Evolutionary conservation across 2,888 invertebrate genomes (phyloP).

Genomic region (Drosophila formosana): DNA sequence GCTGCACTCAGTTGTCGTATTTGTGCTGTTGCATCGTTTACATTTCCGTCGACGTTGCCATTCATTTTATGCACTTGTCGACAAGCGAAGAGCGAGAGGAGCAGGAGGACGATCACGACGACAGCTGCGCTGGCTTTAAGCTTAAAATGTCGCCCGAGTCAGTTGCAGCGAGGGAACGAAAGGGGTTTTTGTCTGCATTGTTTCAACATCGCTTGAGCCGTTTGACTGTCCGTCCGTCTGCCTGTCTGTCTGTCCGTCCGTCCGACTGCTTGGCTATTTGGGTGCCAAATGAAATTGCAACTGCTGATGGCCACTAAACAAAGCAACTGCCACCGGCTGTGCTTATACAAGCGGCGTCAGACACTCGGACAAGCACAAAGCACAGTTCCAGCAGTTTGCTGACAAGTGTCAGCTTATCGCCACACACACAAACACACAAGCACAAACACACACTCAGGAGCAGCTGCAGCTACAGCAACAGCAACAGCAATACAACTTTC

Average conservation of each 20-base stretch:
- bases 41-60: constrained; percentile 2
- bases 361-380: constrained; percentile 28
- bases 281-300: constrained; percentile 35
- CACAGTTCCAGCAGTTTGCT: constrained; percentile 6
- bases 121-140: constrained; percentile 3
- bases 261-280: neutral
- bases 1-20: neutral
- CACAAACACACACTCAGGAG: no score
- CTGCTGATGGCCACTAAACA: constrained; percentile 16
- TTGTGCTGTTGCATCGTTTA: constrained; percentile 3
- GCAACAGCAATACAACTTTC: neutral
- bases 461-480: neutral
- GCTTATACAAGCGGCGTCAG: neutral
- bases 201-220: neutral
- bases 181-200: neutral
- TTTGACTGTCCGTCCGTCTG: neutral
- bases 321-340: constrained; percentile 18
- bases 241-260: neutral
- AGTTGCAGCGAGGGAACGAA: neutral
- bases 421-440: neutral
- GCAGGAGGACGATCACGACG: neutral
- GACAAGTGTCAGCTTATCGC: constrained; percentile 1
- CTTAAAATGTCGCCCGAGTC: constrained; percentile 1
- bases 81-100: neutral
- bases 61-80: neutral